phyloP scores from a whole-genome alignment of 2,113 vertebrate species.

The Chionodraco myersi region DNA sequence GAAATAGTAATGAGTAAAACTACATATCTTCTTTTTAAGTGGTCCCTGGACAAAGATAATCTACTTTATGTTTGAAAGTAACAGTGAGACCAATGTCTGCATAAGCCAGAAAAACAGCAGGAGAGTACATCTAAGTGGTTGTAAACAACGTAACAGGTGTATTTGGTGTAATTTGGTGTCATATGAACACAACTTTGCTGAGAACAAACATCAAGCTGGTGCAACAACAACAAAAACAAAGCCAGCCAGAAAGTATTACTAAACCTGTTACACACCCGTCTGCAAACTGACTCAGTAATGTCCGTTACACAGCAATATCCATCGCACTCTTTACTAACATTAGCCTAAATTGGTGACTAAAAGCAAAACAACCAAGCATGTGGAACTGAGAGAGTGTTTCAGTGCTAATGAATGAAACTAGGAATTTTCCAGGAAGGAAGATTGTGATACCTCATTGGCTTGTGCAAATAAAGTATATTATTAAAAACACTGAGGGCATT shows the following conservation, averaged over 20 bases:
- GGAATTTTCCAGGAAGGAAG: too few species aligned
- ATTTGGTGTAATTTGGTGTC: too few species aligned
- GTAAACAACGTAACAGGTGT: too few species aligned
- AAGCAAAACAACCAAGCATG: neutral
- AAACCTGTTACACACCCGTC: neutral
- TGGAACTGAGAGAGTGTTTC: neutral
- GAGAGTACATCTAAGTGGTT: too few species aligned
- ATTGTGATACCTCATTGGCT: neutral
- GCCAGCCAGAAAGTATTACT: too few species aligned
- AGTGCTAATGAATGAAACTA: neutral
- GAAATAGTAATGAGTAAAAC: neutral
- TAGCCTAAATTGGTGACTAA: neutral
- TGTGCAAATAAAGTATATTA: neutral
- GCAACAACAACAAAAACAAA: too few species aligned
- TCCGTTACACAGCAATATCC: neutral
- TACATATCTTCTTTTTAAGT: neutral
- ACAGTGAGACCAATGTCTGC: neutral
- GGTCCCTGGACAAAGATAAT: neutral
- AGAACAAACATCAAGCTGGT: too few species aligned
- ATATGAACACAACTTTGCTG: too few species aligned
- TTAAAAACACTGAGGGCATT: constrained; percentile 6
- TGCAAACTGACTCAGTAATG: neutral
- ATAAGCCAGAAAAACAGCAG: too few species aligned
- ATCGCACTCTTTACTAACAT: neutral
- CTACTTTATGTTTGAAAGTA: neutral